These are phyloP conservation scores for Sphaerodactylus townsendi DNA, from an alignment of 2,113 vertebrate genomes.

Conservation along the genomic window DNA sequence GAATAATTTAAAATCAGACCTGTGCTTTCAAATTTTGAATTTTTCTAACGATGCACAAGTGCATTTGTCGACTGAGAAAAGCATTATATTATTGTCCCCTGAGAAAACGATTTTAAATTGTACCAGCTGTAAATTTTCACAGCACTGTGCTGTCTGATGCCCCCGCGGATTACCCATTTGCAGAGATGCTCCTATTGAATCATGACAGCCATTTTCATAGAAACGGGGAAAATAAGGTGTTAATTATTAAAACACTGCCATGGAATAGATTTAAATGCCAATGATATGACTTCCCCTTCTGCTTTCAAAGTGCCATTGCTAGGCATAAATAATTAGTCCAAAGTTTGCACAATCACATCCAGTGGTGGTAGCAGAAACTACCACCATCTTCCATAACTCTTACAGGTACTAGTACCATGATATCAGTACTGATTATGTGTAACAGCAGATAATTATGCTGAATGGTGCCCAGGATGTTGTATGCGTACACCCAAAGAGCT, in stretches of 20 bases:
- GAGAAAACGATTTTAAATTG: neutral
- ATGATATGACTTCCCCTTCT: slow-evolving; percentile 13
- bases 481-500: too few species aligned
- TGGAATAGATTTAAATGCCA: slow-evolving; percentile 1
- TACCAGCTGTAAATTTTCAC: slow-evolving; percentile 3
- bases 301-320: neutral
- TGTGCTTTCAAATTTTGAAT: neutral
- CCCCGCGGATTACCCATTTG: slow-evolving; percentile 1
- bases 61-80: neutral
- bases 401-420: neutral
- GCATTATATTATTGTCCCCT: neutral
- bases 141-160: neutral
- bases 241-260: slow-evolving; percentile 4
- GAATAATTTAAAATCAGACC: neutral
- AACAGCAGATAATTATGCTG: too few species aligned
- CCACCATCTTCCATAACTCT: neutral
- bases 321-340: slow-evolving; percentile 1
- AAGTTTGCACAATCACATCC: neutral
- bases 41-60: neutral
- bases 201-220: neutral
- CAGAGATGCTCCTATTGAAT: slow-evolving; percentile 1
- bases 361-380: neutral
- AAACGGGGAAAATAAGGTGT: slow-evolving; percentile 2
- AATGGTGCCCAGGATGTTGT: too few species aligned
- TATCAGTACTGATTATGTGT: too few species aligned